Evolutionary conservation across 2,113 vertebrate genomes (phyloP).

Genomic region (Hypanus sabinus): DNA sequence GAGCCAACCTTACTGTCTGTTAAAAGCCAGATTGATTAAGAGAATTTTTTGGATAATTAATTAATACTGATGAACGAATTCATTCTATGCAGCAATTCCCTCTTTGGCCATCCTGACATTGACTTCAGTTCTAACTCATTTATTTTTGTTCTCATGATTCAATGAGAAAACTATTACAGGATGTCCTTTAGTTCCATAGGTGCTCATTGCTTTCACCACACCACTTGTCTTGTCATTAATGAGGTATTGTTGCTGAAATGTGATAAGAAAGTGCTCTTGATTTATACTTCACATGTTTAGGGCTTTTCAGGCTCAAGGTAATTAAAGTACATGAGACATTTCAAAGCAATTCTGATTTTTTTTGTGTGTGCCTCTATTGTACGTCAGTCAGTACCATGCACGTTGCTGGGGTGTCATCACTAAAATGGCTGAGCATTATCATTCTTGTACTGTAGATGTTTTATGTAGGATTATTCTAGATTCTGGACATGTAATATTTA

Average conservation of each 20-base stretch:
- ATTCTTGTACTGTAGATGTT: not conserved
- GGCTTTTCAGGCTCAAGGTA: not conserved
- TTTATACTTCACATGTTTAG: not conserved
- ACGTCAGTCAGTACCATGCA: not conserved
- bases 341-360: not conserved
- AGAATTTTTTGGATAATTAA: not conserved
- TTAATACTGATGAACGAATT: not conserved
- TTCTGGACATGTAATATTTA: no score
- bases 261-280: not conserved
- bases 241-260: not conserved
- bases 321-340: not conserved
- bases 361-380: not conserved
- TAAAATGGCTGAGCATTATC: not conserved
- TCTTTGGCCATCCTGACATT: no score
- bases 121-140: not conserved
- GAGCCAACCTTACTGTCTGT: not conserved
- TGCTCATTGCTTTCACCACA: not conserved
- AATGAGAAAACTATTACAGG: not conserved
- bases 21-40: not conserved
- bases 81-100: not conserved
- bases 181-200: not conserved
- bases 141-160: not conserved
- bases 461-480: not conserved
- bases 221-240: not conserved
- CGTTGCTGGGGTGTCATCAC: not conserved